Evolutionary conservation across 2,113 vertebrate species (phyloP).

Genomic region (Ailuropoda melanoleuca): DNA sequence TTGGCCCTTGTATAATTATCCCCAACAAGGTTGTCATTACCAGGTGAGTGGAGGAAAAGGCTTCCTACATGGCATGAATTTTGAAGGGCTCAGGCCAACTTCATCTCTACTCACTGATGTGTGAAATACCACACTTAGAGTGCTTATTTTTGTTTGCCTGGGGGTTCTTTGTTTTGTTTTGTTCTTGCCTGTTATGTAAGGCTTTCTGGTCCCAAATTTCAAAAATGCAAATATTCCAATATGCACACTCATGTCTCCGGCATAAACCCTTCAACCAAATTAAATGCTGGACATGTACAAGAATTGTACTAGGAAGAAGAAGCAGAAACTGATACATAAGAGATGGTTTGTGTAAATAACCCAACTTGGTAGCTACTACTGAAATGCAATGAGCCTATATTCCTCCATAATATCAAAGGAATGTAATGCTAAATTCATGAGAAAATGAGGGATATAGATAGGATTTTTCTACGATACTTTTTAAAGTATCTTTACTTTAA

Average conservation of each 20-base stretch:
- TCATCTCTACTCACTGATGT: not conserved
- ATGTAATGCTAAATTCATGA: not conserved
- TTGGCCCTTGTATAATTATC: not conserved
- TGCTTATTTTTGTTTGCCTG: not conserved
- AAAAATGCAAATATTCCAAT: not conserved
- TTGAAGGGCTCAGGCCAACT: not conserved
- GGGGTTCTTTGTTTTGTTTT: not conserved
- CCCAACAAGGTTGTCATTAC: not conserved
- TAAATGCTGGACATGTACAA: not conserved
- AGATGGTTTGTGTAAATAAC: not conserved
- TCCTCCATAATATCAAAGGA: not conserved
- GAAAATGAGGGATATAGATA: not conserved
- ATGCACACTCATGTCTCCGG: not conserved
- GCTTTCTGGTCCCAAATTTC: not conserved
- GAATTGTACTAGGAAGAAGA: not conserved
- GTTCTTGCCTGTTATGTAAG: not conserved
- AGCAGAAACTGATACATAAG: not conserved
- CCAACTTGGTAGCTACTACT: not conserved
- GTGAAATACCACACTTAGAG: slow-evolving; percentile 14
- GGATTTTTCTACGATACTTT: not conserved
- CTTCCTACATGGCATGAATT: not conserved
- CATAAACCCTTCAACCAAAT: not conserved
- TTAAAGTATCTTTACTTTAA: not conserved
- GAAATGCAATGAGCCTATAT: not conserved
- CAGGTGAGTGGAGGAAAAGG: not conserved